Base-by-base conservation (phyloP, 2,113 vertebrate species). In the Eira barbara region DNA sequence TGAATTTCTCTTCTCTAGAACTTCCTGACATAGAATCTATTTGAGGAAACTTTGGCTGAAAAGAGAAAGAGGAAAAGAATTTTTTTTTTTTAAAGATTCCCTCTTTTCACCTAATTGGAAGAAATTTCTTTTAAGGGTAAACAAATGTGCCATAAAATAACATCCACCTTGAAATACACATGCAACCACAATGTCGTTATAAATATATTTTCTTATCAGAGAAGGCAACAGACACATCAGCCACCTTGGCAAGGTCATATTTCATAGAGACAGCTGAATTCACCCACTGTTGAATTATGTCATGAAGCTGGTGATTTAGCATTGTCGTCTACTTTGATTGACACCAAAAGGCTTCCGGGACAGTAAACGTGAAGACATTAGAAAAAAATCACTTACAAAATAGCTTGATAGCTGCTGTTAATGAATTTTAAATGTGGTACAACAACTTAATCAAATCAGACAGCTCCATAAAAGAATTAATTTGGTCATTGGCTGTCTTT, bases 391-490 rank as follows among this genome's bases (percentile, higher is more conserved):
- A 63, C 84, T 97, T 95, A 74, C 59, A 94, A 97, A 97, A 96
- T 96, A 91, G 57, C 92, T 94, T 96, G 96, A 97, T 97, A 86
- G 95, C 21, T 87, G 92, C 69, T 89, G 74, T 94, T 97, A 98
- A 97, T 97, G 98, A 97, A 92, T 94, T 97, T 96, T 95, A 98
- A 98, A 94, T 89, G 82, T 74, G 7, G 81, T 85, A 85, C 79
- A 98, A 94, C 92, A 97, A 76, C 78, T 97, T 98, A 98, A 98
- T 98, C 97, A 97, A 97, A 97, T 89, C 91, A 34, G 98, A 97
- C 96, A 98, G 97, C 85, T 88, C 85, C 89, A 91, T 97, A 98
- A 98, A 98, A 97, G 93, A 97, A 98, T 97, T 98, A 98, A 98
- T 97, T 96, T 97, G 95, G 88, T 89, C 94, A 97, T 69, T 95